Evolutionary conservation across 2,797 vertebrate genomes (phyloP), one percentile per base, ranked within the genome.

Genomic region (Meda fulgida): DNA sequence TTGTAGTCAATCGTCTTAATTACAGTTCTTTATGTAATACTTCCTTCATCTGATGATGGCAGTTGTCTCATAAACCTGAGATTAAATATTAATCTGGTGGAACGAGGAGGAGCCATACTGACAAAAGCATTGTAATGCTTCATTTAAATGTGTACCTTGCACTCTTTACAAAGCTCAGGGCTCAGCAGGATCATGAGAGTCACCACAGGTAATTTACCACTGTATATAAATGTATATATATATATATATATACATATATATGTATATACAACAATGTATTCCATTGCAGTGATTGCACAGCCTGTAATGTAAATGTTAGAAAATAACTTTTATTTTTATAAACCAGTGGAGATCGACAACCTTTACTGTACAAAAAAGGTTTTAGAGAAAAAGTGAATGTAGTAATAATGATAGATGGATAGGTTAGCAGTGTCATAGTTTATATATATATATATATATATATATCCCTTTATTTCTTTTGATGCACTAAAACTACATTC

Each of bases 71-170:
- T 90, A 84, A 83, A 78, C 29, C 55, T 69, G 34, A 78, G 91
- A 94, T 97, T 95, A 94, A 97, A 95, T 92, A 94, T 96, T 97
- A 97, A 96, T 93, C 95, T 70, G 87, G 58, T 78, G 84, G 76
- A 88, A 82, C 69, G 86, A 88, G 88, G 86, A 89, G 89, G 86
- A 90, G 85, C 70, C 70, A 65, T 63, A 81, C 84, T 88, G 85
- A 93, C 88, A 76, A 43, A 43, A 48, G 65, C 7, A 72, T 85
- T 66, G 90, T 90, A 92, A 84, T 91, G 90, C 89, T 90, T 88
- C 81, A 91, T 58, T 91, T 79, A 80, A 80, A 55, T 81, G 86
- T 95, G 95, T 90, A 96, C 95, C 94, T 96, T 95, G 95, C 90
- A 90, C 93, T 19, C 87, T 90, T 48, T 80, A 88, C 78, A 53